phyloP scores from a whole-genome alignment of 2,113 vertebrate species.

The Capra hircus region DNA sequence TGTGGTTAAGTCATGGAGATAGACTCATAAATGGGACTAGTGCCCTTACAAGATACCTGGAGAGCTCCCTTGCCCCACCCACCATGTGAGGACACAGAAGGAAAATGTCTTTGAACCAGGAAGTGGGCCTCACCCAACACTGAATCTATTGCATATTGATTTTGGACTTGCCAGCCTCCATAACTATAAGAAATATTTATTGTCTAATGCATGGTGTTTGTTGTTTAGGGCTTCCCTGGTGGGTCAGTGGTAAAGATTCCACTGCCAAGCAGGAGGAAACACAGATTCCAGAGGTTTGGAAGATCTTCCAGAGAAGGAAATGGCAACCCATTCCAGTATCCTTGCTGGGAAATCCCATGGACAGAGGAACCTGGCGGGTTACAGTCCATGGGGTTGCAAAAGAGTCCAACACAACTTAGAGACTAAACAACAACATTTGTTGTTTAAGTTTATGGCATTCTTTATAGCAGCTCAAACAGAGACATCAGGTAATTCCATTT shows the following conservation, averaged over 20 bases:
- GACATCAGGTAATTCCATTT: background rate
- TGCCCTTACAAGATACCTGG: background rate
- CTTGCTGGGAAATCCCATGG: background rate
- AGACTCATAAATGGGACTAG: background rate
- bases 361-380: background rate
- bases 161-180: background rate
- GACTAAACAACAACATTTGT: background rate
- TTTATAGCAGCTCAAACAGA: background rate
- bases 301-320: background rate
- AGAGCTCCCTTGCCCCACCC: background rate
- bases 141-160: background rate
- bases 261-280: background rate
- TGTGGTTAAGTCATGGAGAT: background rate
- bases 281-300: background rate
- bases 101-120: background rate
- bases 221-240: background rate
- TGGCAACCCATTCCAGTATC: background rate
- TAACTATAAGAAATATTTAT: background rate
- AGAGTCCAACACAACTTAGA: background rate
- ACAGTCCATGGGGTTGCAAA: background rate
- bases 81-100: background rate
- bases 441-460: background rate
- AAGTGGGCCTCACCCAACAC: background rate
- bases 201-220: background rate
- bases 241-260: background rate